Evolutionary conservation across 2,113 vertebrate genomes (phyloP).

Genomic region (Bujurquina vittata): DNA sequence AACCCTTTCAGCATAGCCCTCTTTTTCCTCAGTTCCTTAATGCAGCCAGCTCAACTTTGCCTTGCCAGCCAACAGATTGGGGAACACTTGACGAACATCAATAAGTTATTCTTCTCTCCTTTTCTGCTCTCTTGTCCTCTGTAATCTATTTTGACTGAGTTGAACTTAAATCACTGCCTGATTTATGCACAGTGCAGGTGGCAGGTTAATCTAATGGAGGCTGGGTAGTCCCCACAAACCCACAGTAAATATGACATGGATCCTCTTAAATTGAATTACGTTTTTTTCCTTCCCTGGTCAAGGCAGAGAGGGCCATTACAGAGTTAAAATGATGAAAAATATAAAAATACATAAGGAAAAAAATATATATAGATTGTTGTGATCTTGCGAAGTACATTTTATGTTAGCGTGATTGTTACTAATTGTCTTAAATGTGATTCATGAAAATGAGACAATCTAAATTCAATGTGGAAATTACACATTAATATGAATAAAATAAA

Average conservation of each 20-base stretch:
- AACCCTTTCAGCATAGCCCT: conserved; percentile 41
- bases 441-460: too few relatives aligned
- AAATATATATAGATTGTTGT: too few relatives aligned
- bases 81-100: conserved; percentile 60
- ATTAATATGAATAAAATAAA: too few relatives aligned
- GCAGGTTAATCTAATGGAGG: conserved; percentile 30
- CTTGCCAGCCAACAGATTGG: conserved; percentile 27
- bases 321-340: too few relatives aligned
- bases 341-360: too few relatives aligned
- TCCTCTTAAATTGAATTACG: not conserved
- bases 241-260: not conserved
- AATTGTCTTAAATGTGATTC: too few relatives aligned
- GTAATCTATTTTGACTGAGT: conserved; percentile 62
- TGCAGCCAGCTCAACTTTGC: conserved; percentile 37
- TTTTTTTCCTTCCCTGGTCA: not conserved
- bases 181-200: conserved; percentile 62
- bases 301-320: too few relatives aligned
- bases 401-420: too few relatives aligned
- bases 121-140: conserved; percentile 36
- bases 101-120: conserved; percentile 58
- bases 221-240: not conserved
- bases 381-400: too few relatives aligned
- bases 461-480: too few relatives aligned
- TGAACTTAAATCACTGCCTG: conserved; percentile 71
- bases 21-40: conserved; percentile 68